Percentiles rank a stretch among this genome's conserved stretches.
Evolutionary conservation across 2,888 invertebrate species (phyloP).

Genomic region (Drosophila fulvimacula): DNA sequence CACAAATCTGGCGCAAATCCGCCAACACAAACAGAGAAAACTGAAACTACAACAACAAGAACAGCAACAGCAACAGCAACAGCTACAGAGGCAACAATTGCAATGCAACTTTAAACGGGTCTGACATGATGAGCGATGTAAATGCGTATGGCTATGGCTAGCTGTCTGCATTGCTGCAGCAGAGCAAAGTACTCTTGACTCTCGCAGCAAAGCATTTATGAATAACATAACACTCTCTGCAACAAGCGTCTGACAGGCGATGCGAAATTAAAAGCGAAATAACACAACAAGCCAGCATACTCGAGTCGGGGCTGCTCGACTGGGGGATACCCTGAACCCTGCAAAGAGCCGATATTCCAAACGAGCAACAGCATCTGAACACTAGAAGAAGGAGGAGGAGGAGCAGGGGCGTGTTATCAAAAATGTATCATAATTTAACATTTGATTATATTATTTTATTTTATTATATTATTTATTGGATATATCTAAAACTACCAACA

Average conservation of each 20-base stretch:
- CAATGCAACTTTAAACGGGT: slow-evolving; percentile 67
- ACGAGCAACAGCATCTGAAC: too few relatives aligned
- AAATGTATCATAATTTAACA: too few relatives aligned
- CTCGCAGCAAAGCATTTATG: slow-evolving; percentile 65
- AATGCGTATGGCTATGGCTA: slow-evolving; percentile 18
- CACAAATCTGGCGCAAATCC: slow-evolving; percentile 79
- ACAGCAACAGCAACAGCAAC: slow-evolving; percentile 9
- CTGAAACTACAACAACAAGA: slow-evolving; percentile 10
- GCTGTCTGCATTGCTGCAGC: slow-evolving; percentile 3
- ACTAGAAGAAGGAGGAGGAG: too few relatives aligned
- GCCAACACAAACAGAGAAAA: slow-evolving; percentile 46
- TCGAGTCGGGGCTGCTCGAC: too few relatives aligned
- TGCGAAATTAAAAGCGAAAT: slow-evolving; percentile 72
- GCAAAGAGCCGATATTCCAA: too few relatives aligned
- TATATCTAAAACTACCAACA: too few relatives aligned
- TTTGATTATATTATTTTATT: too few relatives aligned
- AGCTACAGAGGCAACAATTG: slow-evolving; percentile 36
- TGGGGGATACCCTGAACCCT: too few relatives aligned
- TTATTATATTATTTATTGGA: too few relatives aligned
- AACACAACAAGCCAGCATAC: too few relatives aligned
- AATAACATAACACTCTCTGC: slow-evolving; percentile 61
- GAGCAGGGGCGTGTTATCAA: too few relatives aligned
- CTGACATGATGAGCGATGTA: slow-evolving; percentile 58
- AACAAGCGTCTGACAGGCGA: slow-evolving; percentile 42
- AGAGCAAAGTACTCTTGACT: slow-evolving; percentile 37